Conservation (phyloP, 2,797 vertebrate genomes). For the Spheniscus humboldti region DNA sequence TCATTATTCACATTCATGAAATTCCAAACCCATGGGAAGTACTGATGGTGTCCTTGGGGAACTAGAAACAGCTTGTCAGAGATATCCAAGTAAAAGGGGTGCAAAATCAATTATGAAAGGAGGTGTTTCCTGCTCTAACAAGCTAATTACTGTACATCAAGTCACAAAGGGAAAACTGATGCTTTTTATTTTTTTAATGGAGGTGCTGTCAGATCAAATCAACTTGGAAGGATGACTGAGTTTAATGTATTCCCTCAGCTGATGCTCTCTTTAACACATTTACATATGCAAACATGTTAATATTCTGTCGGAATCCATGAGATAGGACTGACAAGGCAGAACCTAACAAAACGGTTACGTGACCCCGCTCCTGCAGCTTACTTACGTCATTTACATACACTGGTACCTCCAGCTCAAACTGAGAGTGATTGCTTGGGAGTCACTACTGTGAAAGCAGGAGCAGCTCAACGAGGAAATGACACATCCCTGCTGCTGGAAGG, state of each 20-base stretch:
- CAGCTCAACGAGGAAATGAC: constrained; percentile 26
- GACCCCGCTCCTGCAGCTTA: background rate
- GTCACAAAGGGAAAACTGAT: constrained; percentile 67
- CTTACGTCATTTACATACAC: background rate
- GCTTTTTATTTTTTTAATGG: constrained; percentile 71
- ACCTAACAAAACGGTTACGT: background rate
- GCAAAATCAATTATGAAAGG: constrained; percentile 73
- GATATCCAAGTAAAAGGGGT: constrained; percentile 70
- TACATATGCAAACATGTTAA: constrained; percentile 62
- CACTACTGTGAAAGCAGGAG: background rate
- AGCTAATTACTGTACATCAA: constrained; percentile 71
- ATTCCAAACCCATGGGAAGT: constrained; percentile 70
- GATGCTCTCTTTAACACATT: constrained; percentile 52
- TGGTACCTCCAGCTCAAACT: background rate
- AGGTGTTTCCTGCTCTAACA: constrained; percentile 71
- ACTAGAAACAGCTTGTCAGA: constrained; percentile 68
- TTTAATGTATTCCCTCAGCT: constrained; percentile 60
- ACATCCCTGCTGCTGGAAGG: constrained; percentile 15
- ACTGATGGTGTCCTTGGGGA: constrained; percentile 68
- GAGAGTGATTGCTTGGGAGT: background rate
- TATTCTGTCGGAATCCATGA: background rate
- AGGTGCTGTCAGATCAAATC: constrained; percentile 66
- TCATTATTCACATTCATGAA: constrained; percentile 69
- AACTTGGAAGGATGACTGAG: background rate
- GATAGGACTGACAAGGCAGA: constrained; percentile 41